Conservation (phyloP, 1,140 invertebrate species). For the Caligus rogercresseyi region DNA sequence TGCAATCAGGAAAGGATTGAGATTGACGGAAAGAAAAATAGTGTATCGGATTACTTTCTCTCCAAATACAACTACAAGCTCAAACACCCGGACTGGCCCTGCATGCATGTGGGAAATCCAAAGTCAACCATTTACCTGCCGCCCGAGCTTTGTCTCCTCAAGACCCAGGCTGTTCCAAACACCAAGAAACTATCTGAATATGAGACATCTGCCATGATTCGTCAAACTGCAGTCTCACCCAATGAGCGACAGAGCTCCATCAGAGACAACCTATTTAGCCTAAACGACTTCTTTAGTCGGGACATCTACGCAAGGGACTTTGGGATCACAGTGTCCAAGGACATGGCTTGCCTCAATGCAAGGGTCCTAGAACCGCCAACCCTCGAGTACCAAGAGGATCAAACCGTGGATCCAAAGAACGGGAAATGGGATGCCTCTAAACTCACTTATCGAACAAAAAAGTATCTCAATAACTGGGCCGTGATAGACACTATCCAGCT, state of each 20-base stretch:
- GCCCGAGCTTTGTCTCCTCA: constrained; percentile 1
- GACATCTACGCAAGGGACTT: not conserved
- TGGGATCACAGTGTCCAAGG: not conserved
- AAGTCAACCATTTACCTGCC: constrained; percentile 16
- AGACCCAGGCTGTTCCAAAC: not conserved
- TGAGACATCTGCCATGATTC: constrained; percentile 6
- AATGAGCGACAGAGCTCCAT: constrained; percentile 12
- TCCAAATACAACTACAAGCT: not conserved
- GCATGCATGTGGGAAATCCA: constrained; percentile 8
- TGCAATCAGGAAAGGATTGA: not conserved
- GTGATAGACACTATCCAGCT: too few species aligned
- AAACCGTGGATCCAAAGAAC: not conserved
- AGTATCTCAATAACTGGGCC: not conserved
- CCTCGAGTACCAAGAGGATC: not conserved
- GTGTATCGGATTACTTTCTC: not conserved
- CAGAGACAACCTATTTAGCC: not conserved
- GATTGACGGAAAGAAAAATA: not conserved
- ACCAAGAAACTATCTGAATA: constrained; percentile 10
- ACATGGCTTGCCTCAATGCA: not conserved
- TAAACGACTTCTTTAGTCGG: not conserved
- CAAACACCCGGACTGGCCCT: constrained; percentile 5
- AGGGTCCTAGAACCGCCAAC: constrained; percentile 2
- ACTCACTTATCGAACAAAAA: not conserved
- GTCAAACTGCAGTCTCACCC: constrained; percentile 1
- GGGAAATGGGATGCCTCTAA: constrained; percentile 6